Conservation (phyloP, 2,797 vertebrate species). For the Halcyon chelicuti region DNA sequence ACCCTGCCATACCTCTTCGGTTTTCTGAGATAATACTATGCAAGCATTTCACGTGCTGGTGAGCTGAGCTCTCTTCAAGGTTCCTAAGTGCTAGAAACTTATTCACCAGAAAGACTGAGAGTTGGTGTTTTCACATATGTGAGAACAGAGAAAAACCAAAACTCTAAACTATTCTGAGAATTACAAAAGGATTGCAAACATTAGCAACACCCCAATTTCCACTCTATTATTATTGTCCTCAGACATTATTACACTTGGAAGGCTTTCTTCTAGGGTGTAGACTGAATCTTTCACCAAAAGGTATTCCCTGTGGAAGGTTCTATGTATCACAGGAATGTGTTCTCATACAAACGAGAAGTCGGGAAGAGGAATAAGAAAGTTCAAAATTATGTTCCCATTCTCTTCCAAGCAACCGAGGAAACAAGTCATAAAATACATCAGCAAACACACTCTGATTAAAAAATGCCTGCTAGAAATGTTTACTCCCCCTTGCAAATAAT, state of each 20-base stretch:
- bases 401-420: not conserved
- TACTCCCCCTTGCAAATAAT: not conserved
- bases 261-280: not conserved
- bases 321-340: rapidly evolving
- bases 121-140: not conserved
- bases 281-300: not conserved
- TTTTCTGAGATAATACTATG: not conserved
- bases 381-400: not conserved
- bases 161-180: not conserved
- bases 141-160: not conserved
- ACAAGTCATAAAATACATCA: not conserved
- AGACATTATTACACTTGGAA: not conserved
- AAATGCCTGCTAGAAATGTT: not conserved
- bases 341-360: not conserved
- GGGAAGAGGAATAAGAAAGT: not conserved
- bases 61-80: not conserved
- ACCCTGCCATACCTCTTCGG: not conserved
- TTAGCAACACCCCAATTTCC: not conserved
- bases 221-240: not conserved
- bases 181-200: not conserved
- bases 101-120: not conserved
- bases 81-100: not conserved
- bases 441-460: not conserved
- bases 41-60: not conserved
- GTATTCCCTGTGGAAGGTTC: not conserved